phyloP scores from a whole-genome alignment of 2,113 vertebrate genomes.

The Glareola pratincola region DNA sequence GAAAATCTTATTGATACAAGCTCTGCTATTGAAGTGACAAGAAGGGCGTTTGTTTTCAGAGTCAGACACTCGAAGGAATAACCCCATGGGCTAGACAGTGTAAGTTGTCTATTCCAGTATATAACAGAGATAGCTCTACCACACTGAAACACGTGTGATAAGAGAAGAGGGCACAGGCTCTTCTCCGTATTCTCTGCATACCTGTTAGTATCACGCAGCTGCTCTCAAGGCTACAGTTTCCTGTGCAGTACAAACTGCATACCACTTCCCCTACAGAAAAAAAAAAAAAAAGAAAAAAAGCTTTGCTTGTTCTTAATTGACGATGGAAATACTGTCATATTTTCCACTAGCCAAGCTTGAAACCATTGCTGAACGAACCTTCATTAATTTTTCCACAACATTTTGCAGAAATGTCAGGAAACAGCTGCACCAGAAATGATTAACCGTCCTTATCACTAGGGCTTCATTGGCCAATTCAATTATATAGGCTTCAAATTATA shows the following conservation, averaged over 20 bases:
- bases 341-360: constrained; percentile 88
- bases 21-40: background rate
- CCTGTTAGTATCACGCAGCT: constrained; percentile 60
- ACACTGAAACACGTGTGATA: background rate
- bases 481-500: constrained; percentile 8
- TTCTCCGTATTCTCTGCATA: constrained; percentile 46
- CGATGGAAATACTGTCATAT: constrained; percentile 88
- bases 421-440: constrained; percentile 82
- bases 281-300: constrained; percentile 54
- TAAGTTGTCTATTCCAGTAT: background rate
- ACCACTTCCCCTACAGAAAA: constrained; percentile 81
- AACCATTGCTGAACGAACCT: constrained; percentile 84
- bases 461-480: constrained; percentile 41
- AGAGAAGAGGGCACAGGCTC: background rate
- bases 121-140: background rate
- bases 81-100: background rate
- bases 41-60: constrained; percentile 1
- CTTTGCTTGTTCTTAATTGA: constrained; percentile 81
- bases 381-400: constrained; percentile 92
- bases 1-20: background rate
- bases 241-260: constrained; percentile 79
- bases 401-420: constrained; percentile 87
- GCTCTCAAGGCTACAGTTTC: constrained; percentile 79
- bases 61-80: background rate
- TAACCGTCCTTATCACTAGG: constrained; percentile 74